These are phyloP conservation scores for Caradrina clavipalpis DNA, from an alignment of 2,888 invertebrate species.

Conservation along the genomic window DNA sequence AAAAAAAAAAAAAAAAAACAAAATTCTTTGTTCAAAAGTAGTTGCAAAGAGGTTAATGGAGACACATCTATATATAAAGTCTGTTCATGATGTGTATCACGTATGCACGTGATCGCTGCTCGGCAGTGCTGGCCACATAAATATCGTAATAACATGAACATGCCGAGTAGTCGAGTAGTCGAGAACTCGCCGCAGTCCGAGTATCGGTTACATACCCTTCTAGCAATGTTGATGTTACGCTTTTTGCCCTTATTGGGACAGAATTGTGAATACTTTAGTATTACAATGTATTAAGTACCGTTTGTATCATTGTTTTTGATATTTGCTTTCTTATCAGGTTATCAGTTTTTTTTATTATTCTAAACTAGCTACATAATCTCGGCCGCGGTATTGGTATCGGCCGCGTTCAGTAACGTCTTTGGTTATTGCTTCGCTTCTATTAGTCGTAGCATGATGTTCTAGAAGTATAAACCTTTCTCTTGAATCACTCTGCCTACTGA, in stretches of 20 bases:
- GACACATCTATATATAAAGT: conserved; percentile 57
- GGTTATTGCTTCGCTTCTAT: too few species aligned
- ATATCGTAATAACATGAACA: conserved; percentile 60
- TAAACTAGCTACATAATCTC: too few species aligned
- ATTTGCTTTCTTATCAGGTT: not conserved
- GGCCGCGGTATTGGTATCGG: too few species aligned
- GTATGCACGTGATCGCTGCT: conserved; percentile 62
- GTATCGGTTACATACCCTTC: conserved; percentile 55
- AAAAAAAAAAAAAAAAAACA: too few species aligned
- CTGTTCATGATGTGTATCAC: conserved; percentile 63
- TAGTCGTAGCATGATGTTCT: too few species aligned
- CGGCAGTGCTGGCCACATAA: conserved; percentile 46
- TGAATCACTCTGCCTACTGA: too few species aligned
- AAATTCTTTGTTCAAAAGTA: conserved; percentile 47
- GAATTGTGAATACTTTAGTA: conserved; percentile 12
- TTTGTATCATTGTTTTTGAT: conserved; percentile 1
- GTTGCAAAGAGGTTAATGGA: conserved; percentile 55
- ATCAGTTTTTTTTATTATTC: not conserved
- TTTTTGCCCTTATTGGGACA: conserved; percentile 47
- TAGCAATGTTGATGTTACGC: conserved; percentile 45
- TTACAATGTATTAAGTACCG: conserved; percentile 2
- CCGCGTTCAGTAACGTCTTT: too few species aligned
- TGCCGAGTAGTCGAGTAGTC: conserved; percentile 22
- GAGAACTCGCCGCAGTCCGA: conserved; percentile 42
- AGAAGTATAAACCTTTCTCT: too few species aligned